Percentiles rank a stretch among this genome's conserved stretches.
Evolutionary conservation across 2,113 vertebrate species (phyloP).

Genomic region (rabbit (Oryctolagus cuniculus)): DNA sequence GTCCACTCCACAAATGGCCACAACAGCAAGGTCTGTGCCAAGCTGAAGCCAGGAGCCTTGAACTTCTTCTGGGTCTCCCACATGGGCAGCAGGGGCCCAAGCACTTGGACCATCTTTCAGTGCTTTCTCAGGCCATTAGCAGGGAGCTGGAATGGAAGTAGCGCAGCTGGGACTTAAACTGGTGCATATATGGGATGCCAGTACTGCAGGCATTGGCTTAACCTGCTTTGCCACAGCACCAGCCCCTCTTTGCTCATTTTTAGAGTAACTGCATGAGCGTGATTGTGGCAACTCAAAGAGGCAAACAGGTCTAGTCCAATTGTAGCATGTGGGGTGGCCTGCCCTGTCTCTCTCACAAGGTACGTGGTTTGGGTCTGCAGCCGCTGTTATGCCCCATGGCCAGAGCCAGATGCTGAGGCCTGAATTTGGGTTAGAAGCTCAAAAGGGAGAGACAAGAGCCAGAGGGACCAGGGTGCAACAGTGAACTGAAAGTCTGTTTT

Average conservation of each 20-base stretch:
- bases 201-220: too few species aligned
- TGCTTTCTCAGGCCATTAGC: too few species aligned
- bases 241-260: neutral
- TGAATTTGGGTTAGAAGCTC: neutral
- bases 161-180: too few species aligned
- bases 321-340: neutral
- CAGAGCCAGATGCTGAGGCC: neutral
- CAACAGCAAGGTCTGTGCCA: too few species aligned
- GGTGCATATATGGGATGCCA: too few species aligned
- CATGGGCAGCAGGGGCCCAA: too few species aligned
- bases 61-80: too few species aligned
- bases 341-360: neutral
- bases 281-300: neutral
- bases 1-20: too few species aligned
- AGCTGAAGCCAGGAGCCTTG: too few species aligned
- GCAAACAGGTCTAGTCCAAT: fast-evolving
- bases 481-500: neutral
- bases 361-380: fast-evolving
- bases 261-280: neutral
- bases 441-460: neutral
- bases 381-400: neutral
- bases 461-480: fast-evolving
- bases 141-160: too few species aligned
- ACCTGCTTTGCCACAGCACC: too few species aligned
- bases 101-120: too few species aligned